Conservation (phyloP, 2,888 invertebrate species). For the Xestia rhomboidea region DNA sequence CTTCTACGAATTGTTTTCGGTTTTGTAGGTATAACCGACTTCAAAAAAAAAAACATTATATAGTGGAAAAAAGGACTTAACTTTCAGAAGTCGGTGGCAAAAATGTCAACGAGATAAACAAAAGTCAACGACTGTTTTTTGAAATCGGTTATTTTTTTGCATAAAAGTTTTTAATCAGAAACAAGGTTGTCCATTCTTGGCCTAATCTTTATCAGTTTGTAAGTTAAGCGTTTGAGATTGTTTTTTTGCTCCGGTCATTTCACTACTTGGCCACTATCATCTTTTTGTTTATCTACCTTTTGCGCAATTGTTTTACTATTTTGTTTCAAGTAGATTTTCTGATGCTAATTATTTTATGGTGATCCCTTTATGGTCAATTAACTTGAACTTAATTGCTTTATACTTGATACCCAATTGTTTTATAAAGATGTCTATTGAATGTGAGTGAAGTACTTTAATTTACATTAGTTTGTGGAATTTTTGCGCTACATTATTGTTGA, state of each 20-base stretch:
- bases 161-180: no score
- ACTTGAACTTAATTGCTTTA: slow-evolving; percentile 65
- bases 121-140: no score
- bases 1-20: no score
- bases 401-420: slow-evolving; percentile 64
- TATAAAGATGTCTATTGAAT: slow-evolving; percentile 61
- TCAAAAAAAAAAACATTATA: no score
- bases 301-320: background rate
- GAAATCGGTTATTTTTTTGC: no score
- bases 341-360: background rate
- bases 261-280: background rate
- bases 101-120: no score
- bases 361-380: slow-evolving; percentile 60
- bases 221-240: background rate
- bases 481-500: slow-evolving; percentile 11
- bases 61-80: no score
- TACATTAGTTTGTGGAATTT: slow-evolving; percentile 42
- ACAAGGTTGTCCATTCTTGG: background rate
- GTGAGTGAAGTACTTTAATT: slow-evolving; percentile 37
- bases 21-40: no score
- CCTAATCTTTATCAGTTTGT: background rate
- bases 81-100: no score
- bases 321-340: slow-evolving; percentile 28
- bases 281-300: background rate
- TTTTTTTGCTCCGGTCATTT: background rate